phyloP scores from a whole-genome alignment of 2,888 invertebrate genomes.

The Torymus aiolomorphi region DNA sequence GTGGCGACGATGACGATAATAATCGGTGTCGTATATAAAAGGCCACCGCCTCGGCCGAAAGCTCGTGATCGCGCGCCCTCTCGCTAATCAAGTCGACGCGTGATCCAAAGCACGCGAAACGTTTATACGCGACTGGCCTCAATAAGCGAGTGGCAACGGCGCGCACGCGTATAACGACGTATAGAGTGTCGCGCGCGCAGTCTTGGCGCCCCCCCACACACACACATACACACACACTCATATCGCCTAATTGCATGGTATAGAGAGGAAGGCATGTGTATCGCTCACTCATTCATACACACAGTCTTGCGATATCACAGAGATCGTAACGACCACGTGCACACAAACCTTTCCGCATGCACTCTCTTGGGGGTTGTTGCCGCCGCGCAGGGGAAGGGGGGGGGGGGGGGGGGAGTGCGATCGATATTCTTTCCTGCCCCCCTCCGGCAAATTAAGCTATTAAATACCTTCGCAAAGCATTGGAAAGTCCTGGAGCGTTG shows the following conservation, averaged over 20 bases:
- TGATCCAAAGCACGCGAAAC: slow-evolving; percentile 31
- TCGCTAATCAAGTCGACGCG: neutral
- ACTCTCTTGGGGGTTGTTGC: neutral
- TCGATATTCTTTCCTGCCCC: too few relatives aligned
- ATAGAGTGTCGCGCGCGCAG: too few relatives aligned
- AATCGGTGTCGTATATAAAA: too few relatives aligned
- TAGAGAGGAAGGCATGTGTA: too few relatives aligned
- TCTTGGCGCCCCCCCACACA: too few relatives aligned
- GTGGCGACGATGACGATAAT: too few relatives aligned
- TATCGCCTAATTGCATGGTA: too few relatives aligned
- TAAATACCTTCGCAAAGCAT: slow-evolving; percentile 6
- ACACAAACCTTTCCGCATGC: neutral
- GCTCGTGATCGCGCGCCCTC: too few relatives aligned
- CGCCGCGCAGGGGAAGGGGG: too few relatives aligned
- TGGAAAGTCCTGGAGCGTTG: neutral
- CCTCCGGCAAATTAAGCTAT: slow-evolving; percentile 30
- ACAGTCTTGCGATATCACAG: neutral
- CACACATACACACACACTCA: too few relatives aligned
- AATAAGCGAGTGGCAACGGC: slow-evolving; percentile 19
- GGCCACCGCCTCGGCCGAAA: too few relatives aligned
- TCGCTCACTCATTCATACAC: neutral
- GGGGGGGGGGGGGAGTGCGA: too few relatives aligned
- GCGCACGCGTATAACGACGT: slow-evolving; percentile 4
- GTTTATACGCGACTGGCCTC: slow-evolving; percentile 23
- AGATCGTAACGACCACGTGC: neutral